These are phyloP conservation scores for Amphipoea lucens DNA, from an alignment of 2,888 invertebrate genomes.

Conservation along the genomic window DNA sequence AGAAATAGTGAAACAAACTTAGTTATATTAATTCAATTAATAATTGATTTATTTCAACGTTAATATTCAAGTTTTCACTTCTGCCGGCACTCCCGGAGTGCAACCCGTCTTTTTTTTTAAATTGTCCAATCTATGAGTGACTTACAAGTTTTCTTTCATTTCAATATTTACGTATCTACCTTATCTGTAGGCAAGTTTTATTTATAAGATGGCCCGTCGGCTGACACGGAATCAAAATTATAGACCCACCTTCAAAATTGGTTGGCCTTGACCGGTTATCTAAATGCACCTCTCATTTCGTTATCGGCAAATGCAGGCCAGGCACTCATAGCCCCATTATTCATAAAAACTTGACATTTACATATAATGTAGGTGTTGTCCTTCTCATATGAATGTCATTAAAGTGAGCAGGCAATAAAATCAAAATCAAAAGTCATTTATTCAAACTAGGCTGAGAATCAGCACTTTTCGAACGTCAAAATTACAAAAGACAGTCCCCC, in stretches of 20 bases:
- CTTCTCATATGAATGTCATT: not conserved
- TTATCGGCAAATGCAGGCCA: not conserved
- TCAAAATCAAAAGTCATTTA: too few species aligned
- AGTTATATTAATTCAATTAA: too few species aligned
- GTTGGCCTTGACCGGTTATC: not conserved
- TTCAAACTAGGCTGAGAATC: too few species aligned
- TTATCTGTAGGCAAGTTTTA: not conserved
- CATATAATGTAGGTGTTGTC: not conserved
- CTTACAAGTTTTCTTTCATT: not conserved
- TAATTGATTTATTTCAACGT: too few species aligned
- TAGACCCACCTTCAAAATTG: not conserved
- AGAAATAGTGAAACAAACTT: too few species aligned
- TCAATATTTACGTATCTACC: not conserved
- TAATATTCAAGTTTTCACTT: too few species aligned
- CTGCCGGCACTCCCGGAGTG: too few species aligned
- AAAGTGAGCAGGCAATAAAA: not conserved
- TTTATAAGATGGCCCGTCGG: not conserved
- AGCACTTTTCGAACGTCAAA: too few species aligned
- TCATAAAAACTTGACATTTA: conserved; percentile 17
- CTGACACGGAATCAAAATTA: not conserved
- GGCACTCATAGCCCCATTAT: conserved; percentile 4
- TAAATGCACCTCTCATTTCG: conserved; percentile 4
- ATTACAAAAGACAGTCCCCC: too few species aligned
- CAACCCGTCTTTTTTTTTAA: too few species aligned
- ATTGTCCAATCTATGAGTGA: not conserved